Conservation (phyloP, 53 echinoderm and acorn worm genomes). For the Stichopus horrens region DNA sequence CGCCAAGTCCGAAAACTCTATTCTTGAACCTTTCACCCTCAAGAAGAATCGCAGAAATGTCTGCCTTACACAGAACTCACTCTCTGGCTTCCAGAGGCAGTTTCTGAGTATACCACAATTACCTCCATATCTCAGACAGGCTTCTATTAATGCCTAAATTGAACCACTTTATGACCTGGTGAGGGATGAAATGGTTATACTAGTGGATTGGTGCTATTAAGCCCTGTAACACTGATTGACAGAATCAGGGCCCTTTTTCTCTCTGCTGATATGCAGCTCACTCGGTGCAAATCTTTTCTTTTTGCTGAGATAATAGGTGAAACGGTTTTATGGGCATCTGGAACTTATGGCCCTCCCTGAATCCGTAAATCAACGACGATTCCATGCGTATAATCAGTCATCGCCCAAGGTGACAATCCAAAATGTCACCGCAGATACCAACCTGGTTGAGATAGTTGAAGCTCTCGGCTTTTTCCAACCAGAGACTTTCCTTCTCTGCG, state of each 20-base stretch:
- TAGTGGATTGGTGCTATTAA: neutral
- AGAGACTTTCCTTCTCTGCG: constrained; percentile 70
- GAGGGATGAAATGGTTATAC: neutral
- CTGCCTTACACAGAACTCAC: too few relatives aligned
- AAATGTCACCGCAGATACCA: neutral
- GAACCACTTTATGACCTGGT: constrained; percentile 37
- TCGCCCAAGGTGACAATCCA: too few relatives aligned
- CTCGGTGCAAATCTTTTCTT: neutral
- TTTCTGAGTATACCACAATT: too few relatives aligned
- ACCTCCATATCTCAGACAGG: neutral
- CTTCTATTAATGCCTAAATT: neutral
- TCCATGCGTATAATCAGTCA: too few relatives aligned
- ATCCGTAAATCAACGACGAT: too few relatives aligned
- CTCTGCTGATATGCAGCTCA: neutral
- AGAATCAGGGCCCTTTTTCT: neutral
- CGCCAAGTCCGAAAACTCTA: too few relatives aligned
- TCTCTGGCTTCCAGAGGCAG: too few relatives aligned
- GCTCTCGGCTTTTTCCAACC: constrained; percentile 81
- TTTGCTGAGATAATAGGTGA: too few relatives aligned
- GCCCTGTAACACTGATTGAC: neutral
- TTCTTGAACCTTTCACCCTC: too few relatives aligned
- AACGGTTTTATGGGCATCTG: too few relatives aligned
- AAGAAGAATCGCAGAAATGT: too few relatives aligned
- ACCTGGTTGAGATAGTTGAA: constrained; percentile 88
- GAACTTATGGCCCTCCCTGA: too few relatives aligned